Conservation (phyloP, 2,888 invertebrate genomes). For the Luperina testacea region DNA sequence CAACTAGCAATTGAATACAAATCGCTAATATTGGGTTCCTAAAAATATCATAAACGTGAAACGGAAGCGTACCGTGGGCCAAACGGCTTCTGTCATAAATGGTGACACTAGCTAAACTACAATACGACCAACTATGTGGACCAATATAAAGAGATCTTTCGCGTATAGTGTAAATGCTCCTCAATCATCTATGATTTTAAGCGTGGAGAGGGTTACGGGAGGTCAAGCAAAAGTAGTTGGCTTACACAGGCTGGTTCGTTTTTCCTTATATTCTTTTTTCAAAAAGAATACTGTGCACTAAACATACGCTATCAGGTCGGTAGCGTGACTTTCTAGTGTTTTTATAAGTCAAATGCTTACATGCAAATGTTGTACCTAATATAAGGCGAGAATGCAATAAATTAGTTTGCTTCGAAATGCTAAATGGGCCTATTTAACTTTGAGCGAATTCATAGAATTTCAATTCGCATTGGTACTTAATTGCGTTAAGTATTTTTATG, state of each 20-base stretch:
- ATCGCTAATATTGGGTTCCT: conserved; percentile 57
- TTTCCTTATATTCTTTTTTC: conserved; percentile 40
- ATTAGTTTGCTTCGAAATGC: conserved; percentile 54
- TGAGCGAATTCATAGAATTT: conserved; percentile 56
- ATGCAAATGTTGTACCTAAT: conserved; percentile 57
- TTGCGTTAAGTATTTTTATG: conserved; percentile 56
- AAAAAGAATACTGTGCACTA: conserved; percentile 54
- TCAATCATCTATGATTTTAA: not conserved
- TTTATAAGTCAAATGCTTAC: conserved; percentile 59
- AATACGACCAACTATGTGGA: conserved; percentile 45
- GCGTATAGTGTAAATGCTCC: not conserved
- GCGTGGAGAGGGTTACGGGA: not conserved
- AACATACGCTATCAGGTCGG: conserved; percentile 69
- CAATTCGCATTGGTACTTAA: conserved; percentile 40
- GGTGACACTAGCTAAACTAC: conserved; percentile 68
- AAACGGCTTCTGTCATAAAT: conserved; percentile 70
- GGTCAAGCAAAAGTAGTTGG: conserved; percentile 29
- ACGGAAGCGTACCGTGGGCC: conserved; percentile 62
- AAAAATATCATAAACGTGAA: conserved; percentile 67
- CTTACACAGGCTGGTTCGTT: conserved; percentile 27
- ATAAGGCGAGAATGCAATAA: conserved; percentile 57
- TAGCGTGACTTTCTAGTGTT: conserved; percentile 61
- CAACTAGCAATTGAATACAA: conserved; percentile 60
- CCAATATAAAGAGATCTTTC: conserved; percentile 41
- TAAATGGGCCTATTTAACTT: conserved; percentile 41